A percentile compares a stretch with the other conserved stretches of the same genome.
These are phyloP conservation scores for Apis cerana DNA, from an alignment of 1,140 invertebrate species.

Conservation along the genomic window DNA sequence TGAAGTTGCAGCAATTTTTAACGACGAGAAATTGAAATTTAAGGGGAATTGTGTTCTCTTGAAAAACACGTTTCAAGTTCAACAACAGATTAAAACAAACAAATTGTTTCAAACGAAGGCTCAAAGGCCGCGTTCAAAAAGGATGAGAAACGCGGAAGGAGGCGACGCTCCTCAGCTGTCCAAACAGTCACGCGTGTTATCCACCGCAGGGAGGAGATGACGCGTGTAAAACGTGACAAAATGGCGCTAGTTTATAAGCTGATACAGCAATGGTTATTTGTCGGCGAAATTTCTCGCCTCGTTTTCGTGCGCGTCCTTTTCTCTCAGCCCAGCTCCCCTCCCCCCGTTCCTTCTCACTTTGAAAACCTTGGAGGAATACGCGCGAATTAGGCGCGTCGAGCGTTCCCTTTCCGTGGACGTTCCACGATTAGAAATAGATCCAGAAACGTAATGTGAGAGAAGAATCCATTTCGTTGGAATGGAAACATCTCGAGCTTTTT, in stretches of 20 bases:
- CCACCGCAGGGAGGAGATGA: neutral
- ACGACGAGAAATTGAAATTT: no score
- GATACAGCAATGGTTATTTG: conserved; percentile 25
- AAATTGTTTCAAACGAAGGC: no score
- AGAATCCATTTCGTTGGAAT: conserved; percentile 13
- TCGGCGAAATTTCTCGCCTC: neutral
- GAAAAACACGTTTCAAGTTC: no score
- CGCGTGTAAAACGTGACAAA: neutral
- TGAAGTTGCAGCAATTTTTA: no score
- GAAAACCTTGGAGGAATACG: conserved; percentile 32
- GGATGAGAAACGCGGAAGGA: neutral
- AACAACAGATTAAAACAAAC: no score
- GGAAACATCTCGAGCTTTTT: neutral
- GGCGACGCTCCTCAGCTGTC: neutral
- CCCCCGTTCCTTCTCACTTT: conserved; percentile 18
- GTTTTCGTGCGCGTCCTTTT: conserved; percentile 19
- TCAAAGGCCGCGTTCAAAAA: no score
- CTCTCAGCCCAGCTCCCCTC: neutral
- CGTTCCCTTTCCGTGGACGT: conserved; percentile 19
- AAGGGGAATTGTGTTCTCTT: no score
- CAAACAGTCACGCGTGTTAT: neutral
- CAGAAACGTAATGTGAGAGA: neutral
- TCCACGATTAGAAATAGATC: conserved; percentile 65
- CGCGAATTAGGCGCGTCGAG: conserved; percentile 58
- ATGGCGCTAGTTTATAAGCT: conserved; percentile 2